Evolutionary conservation across 2,113 vertebrate genomes (phyloP).

Genomic region (Nesoenas mayeri): DNA sequence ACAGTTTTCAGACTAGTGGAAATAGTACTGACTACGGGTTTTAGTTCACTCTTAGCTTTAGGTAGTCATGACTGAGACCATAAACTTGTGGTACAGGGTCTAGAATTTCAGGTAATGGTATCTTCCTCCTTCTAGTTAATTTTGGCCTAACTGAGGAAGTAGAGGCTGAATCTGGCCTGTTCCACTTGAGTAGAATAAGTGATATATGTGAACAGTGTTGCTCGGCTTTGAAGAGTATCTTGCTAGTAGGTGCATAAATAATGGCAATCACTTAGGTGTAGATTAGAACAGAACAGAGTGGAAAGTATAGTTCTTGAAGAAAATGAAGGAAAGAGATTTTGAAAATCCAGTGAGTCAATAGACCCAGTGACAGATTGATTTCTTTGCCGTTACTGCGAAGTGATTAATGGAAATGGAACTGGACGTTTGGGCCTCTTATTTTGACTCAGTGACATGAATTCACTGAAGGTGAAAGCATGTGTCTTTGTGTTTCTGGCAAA

Average conservation of each 20-base stretch:
- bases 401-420: not conserved
- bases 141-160: not conserved
- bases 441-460: not conserved
- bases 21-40: not conserved
- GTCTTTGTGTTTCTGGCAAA: not conserved
- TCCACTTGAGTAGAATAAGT: not conserved
- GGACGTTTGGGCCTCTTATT: not conserved
- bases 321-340: not conserved
- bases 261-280: not conserved
- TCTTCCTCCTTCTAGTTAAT: not conserved
- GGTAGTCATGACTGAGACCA: not conserved
- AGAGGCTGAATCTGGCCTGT: not conserved
- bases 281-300: not conserved
- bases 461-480: not conserved
- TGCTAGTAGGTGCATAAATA: not conserved
- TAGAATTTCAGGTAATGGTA: not conserved
- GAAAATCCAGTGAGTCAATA: not conserved
- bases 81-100: not conserved
- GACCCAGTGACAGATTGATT: not conserved
- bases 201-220: not conserved
- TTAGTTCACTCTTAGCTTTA: not conserved
- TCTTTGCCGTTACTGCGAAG: not conserved
- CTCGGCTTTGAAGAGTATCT: not conserved
- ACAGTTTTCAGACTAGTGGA: not conserved
- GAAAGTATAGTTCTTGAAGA: not conserved